phyloP scores from a whole-genome alignment of 2,888 invertebrate species.

The Gymnosoma rotundatum region DNA sequence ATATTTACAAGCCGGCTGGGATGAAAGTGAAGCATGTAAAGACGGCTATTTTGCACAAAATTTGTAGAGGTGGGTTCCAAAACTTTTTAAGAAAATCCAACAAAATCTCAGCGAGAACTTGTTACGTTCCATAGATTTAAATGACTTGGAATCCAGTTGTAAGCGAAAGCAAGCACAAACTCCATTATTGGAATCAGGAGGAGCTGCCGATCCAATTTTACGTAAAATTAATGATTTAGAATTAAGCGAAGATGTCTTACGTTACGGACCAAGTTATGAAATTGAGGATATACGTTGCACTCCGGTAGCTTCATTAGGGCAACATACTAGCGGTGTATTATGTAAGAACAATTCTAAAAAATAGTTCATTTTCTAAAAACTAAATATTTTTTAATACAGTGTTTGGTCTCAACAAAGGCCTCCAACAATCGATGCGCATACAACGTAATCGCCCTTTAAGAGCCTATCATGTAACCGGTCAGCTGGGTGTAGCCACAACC shows the following conservation, averaged over 20 bases:
- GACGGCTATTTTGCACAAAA: constrained; percentile 84
- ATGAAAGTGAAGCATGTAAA: constrained; percentile 84
- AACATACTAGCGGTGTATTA: constrained; percentile 88
- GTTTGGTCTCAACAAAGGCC: constrained; percentile 88
- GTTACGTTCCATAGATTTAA: constrained; percentile 32
- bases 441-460: constrained; percentile 86
- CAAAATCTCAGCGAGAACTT: neutral
- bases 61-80: constrained; percentile 86
- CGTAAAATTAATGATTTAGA: constrained; percentile 83
- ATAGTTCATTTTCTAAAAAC: neutral
- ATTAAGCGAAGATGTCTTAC: constrained; percentile 89
- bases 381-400: constrained; percentile 82
- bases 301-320: constrained; percentile 85
- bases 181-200: constrained; percentile 85
- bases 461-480: constrained; percentile 89
- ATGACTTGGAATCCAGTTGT: constrained; percentile 26
- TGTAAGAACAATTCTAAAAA: constrained; percentile 83
- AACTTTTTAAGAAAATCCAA: neutral
- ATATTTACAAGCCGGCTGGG: constrained; percentile 90
- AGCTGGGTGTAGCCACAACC: constrained; percentile 89
- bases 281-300: constrained; percentile 86
- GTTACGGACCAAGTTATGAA: constrained; percentile 90
- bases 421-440: constrained; percentile 84
- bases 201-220: constrained; percentile 84
- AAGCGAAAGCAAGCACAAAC: constrained; percentile 83